Evolutionary conservation across 1,140 invertebrate genomes (phyloP).

Genomic region (Leptopilina clavipes): DNA sequence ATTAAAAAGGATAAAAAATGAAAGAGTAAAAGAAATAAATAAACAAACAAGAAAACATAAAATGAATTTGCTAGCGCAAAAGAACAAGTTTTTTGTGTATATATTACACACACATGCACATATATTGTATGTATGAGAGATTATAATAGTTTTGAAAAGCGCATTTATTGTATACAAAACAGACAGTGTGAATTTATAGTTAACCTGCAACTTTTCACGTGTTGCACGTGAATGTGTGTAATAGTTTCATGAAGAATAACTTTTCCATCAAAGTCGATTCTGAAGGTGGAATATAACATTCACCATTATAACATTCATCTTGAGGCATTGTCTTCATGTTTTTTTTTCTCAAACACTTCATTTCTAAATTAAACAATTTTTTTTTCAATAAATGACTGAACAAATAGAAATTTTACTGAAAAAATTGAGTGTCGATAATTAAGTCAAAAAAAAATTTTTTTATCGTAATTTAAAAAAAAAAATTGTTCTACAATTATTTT

Average conservation of each 20-base stretch:
- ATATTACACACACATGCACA: background rate
- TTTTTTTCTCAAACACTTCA: background rate
- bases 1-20: background rate
- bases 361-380: background rate
- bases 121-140: background rate
- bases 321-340: background rate
- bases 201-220: conserved; percentile 7
- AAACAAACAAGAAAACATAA: background rate
- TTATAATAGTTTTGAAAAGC: background rate
- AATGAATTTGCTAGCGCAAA: background rate
- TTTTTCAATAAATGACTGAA: background rate
- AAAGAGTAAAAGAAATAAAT: background rate
- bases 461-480: too few relatives aligned
- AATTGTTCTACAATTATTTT: too few relatives aligned
- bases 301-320: conserved; percentile 6
- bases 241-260: conserved; percentile 13
- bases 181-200: conserved; percentile 13
- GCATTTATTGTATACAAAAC: background rate
- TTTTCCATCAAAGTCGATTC: conserved; percentile 20
- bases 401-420: too few relatives aligned
- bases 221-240: background rate
- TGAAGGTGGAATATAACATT: background rate
- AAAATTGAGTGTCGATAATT: too few relatives aligned
- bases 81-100: background rate
- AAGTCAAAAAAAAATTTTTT: too few relatives aligned